phyloP scores from a whole-genome alignment of 2,797 vertebrate genomes.

The Alectoris magna region DNA sequence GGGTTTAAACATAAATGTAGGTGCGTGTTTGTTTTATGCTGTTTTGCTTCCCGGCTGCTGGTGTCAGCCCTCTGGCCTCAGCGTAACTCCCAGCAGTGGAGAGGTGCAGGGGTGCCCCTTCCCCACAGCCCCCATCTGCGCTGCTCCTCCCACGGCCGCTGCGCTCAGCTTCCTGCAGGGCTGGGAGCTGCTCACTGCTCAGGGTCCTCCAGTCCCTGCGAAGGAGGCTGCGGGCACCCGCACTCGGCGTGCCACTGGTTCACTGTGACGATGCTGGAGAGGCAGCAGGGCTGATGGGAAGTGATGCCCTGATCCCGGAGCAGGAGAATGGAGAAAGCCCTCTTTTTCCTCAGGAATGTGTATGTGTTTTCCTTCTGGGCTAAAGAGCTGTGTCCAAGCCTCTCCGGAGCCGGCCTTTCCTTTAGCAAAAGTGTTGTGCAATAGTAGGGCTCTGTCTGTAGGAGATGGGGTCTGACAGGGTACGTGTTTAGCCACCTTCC shows the following conservation, averaged over 20 bases:
- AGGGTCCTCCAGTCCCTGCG: background rate
- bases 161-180: background rate
- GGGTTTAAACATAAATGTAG: slow-evolving; percentile 13
- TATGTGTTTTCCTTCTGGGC: slow-evolving; percentile 16
- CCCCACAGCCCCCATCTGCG: no score
- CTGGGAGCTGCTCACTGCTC: slow-evolving; percentile 6
- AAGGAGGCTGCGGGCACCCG: background rate
- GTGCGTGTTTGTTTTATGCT: background rate
- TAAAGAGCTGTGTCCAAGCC: background rate
- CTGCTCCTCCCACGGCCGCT: background rate
- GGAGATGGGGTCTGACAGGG: slow-evolving; percentile 51
- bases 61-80: background rate
- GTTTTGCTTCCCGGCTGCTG: slow-evolving; percentile 13
- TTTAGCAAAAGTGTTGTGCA: slow-evolving; percentile 62
- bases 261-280: slow-evolving; percentile 45
- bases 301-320: background rate
- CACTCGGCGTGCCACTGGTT: background rate
- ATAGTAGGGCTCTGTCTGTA: slow-evolving; percentile 34
- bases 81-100: background rate
- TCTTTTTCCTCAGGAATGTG: slow-evolving; percentile 71
- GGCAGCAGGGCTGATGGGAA: background rate
- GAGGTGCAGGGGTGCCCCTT: no score
- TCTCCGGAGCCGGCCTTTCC: background rate
- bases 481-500: slow-evolving; percentile 15
- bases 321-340: slow-evolving; percentile 24